Percentiles rank a stretch among this genome's conserved stretches.
Conservation (phyloP, 2,797 vertebrate genomes). For the Denticeps clupeoides region DNA sequence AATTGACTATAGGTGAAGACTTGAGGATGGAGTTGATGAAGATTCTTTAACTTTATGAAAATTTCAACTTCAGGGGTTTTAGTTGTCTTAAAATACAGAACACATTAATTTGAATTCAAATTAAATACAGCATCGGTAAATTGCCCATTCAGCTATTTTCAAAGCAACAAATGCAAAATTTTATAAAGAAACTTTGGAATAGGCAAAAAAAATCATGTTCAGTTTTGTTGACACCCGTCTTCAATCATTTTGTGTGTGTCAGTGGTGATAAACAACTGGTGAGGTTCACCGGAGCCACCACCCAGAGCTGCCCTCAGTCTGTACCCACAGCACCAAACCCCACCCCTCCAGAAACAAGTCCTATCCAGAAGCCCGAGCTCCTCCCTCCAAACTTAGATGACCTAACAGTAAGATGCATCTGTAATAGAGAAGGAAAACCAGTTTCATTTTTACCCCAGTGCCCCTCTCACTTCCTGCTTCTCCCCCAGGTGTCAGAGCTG, state of each 20-base stretch:
- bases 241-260: not conserved
- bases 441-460: not conserved
- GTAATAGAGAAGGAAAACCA: not conserved
- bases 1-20: no score
- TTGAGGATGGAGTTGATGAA: no score
- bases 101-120: no score
- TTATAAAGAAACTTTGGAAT: no score
- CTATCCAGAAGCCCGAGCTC: slow-evolving; percentile 55
- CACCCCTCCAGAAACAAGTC: slow-evolving; percentile 35
- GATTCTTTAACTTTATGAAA: no score
- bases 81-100: no score
- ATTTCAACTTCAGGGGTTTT: no score
- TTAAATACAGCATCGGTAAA: no score
- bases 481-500: slow-evolving; percentile 75
- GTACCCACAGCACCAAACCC: slow-evolving; percentile 43
- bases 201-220: no score
- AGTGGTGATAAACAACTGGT: slow-evolving; percentile 52
- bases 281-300: slow-evolving; percentile 55
- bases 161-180: no score
- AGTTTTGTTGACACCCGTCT: not conserved
- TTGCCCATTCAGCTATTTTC: no score
- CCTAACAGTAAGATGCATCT: slow-evolving; percentile 58
- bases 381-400: slow-evolving; percentile 71
- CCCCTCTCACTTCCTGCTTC: not conserved
- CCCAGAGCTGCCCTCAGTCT: slow-evolving; percentile 46